Evolutionary conservation across 2,797 vertebrate genomes (phyloP), one percentile per base, ranked within the genome.

Genomic region (Siniperca obscura): DNA sequence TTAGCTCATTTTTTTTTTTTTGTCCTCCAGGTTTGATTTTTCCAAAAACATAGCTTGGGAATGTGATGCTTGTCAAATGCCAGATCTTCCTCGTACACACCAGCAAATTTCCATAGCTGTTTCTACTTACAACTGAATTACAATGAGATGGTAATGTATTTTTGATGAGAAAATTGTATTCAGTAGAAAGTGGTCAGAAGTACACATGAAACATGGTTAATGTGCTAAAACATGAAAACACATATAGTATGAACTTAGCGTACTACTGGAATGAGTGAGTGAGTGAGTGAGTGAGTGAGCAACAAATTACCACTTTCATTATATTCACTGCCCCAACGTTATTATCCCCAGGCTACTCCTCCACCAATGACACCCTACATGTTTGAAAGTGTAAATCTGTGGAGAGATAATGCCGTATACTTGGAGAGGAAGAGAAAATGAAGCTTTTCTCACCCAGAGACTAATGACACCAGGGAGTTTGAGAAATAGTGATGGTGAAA

Each of bases 381-480:
- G 84, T 90, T 86, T 92, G 78, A 93, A 90, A 90, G 90, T 88
- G 79, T 84, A 90, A 92, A 91, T 91, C 80, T 85, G 74, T 40
- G 16, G 75, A 48, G 70, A 87, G 86, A 91, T 91, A 89, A 90
- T 81, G 80, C 74, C 80, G 76, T 74, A 69, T 59, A 89, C 86
- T 87, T 70, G 52, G 83, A 75, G 40, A 69, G 48, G 60, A 82
- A 74, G 59, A 82, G 85, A 91, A 93, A 94, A 93, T 87, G 13
- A 87, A 88, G 65, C 38, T 87, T 78, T 56, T 53, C 74, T 80
- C 72, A 72, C 83, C 67, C 78, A 38, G 79, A 89, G 70, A 93
- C 89, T 92, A 93, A 93, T 94, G 91, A 91, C 88, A 91, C 71
- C 27, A 61, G 87, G 67, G 75, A 90, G 82, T 74, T 88, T 84